Conservation (phyloP, 2,113 vertebrate genomes). For the Lynx canadensis region DNA sequence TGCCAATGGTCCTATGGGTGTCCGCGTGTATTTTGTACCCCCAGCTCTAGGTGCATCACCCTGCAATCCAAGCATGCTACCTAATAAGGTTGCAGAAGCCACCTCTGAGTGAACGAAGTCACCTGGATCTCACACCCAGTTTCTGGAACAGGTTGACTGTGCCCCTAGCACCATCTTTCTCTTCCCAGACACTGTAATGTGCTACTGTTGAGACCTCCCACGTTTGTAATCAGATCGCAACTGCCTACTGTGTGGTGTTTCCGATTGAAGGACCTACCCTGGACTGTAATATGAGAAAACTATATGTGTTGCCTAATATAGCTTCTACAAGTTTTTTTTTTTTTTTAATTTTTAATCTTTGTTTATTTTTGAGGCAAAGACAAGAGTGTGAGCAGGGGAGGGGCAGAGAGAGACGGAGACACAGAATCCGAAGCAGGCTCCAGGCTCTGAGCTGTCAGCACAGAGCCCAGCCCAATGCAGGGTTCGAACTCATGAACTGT, state of each 20-base stretch:
- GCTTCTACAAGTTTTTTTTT: not conserved
- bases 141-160: not conserved
- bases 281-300: not conserved
- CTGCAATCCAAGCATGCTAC: not conserved
- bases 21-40: no score
- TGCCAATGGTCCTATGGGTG: not conserved
- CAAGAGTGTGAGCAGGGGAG: no score
- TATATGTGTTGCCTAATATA: not conserved
- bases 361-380: no score
- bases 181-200: not conserved
- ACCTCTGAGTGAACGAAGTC: not conserved
- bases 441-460: no score
- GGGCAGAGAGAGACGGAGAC: no score
- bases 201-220: not conserved
- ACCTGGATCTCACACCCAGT: not conserved
- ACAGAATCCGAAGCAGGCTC: no score
- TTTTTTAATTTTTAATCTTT: no score
- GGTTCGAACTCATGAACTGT: no score
- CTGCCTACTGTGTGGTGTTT: not conserved
- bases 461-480: no score
- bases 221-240: not conserved
- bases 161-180: not conserved
- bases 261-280: not conserved
- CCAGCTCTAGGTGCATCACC: no score
- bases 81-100: not conserved